A percentile compares a stretch with the other conserved stretches of the same genome.
phyloP scores from a whole-genome alignment of 2,797 vertebrate species.

The Tachyglossus aculeatus region DNA sequence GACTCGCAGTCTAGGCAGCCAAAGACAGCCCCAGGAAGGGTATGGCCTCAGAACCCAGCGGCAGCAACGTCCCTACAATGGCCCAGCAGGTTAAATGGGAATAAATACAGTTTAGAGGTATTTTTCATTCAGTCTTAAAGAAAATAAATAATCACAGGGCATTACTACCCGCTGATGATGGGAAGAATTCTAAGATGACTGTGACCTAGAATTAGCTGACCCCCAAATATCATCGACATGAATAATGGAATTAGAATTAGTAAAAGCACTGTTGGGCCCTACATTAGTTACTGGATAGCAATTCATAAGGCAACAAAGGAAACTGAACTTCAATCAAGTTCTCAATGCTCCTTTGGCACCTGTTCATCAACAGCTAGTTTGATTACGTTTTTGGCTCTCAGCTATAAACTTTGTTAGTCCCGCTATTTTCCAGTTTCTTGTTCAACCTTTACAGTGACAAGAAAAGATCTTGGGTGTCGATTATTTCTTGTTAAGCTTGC shows the following conservation, averaged over 20 bases:
- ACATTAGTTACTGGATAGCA: slow-evolving; percentile 16
- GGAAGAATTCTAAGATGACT: slow-evolving; percentile 11
- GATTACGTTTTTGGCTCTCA: slow-evolving; percentile 1
- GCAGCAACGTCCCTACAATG: too few relatives aligned
- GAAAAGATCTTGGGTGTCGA: neutral
- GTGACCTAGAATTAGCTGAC: slow-evolving; percentile 10
- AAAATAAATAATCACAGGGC: slow-evolving; percentile 26
- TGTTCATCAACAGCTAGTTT: neutral
- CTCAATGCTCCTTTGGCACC: neutral
- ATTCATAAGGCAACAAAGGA: slow-evolving; percentile 24
- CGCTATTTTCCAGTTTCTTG: neutral
- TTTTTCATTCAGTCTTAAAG: neutral
- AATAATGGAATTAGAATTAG: slow-evolving; percentile 13
- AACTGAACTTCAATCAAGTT: slow-evolving; percentile 12
- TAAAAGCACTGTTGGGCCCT: slow-evolving; percentile 17
- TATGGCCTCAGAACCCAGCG: too few relatives aligned
- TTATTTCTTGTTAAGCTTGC: slow-evolving; percentile 31
- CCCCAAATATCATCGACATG: neutral
- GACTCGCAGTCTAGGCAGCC: too few relatives aligned
- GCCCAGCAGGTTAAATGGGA: too few relatives aligned
- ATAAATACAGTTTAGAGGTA: too few relatives aligned
- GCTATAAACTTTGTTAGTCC: neutral
- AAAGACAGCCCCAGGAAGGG: too few relatives aligned
- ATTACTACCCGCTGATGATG: neutral
- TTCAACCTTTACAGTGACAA: slow-evolving; percentile 10